Conservation (phyloP, 2,113 vertebrate species). For the Dipodomys ordii region DNA sequence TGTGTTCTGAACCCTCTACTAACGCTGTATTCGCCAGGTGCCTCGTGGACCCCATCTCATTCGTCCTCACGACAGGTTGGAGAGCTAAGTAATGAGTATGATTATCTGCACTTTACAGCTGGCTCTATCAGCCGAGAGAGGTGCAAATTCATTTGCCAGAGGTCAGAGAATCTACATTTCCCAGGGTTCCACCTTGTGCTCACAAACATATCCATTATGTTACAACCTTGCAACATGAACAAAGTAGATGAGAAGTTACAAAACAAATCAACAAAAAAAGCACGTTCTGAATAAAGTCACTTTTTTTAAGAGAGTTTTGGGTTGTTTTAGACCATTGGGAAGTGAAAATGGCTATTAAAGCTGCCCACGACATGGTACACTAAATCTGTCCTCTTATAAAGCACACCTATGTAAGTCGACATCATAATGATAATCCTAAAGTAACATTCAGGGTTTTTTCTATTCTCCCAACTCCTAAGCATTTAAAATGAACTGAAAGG, state of each 20-base stretch:
- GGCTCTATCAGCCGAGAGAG: conserved; percentile 55
- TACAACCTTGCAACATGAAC: conserved; percentile 61
- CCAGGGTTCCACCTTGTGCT: conserved; percentile 67
- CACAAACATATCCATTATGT: conserved; percentile 77
- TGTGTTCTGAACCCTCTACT: neutral
- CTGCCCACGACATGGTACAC: neutral
- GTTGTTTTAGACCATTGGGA: conserved; percentile 35
- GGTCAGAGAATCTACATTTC: conserved; percentile 78
- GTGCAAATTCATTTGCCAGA: conserved; percentile 76
- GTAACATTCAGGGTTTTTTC: conserved; percentile 9
- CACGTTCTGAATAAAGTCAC: conserved; percentile 48
- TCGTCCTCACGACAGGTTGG: conserved; percentile 75
- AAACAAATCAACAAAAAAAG: neutral
- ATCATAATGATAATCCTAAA: conserved; percentile 27
- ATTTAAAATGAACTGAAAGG: conserved; percentile 23
- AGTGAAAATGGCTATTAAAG: conserved; percentile 38
- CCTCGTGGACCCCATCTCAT: conserved; percentile 52
- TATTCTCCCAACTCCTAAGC: conserved; percentile 24
- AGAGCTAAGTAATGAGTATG: conserved; percentile 73
- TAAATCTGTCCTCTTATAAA: neutral
- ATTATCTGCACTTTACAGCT: conserved; percentile 81
- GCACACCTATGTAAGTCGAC: neutral
- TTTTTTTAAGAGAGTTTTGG: conserved; percentile 38
- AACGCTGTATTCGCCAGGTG: conserved; percentile 51
- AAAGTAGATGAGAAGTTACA: conserved; percentile 3